Base-by-base conservation (phyloP, 2,888 invertebrate species). In the Drosophila eohydei region DNA sequence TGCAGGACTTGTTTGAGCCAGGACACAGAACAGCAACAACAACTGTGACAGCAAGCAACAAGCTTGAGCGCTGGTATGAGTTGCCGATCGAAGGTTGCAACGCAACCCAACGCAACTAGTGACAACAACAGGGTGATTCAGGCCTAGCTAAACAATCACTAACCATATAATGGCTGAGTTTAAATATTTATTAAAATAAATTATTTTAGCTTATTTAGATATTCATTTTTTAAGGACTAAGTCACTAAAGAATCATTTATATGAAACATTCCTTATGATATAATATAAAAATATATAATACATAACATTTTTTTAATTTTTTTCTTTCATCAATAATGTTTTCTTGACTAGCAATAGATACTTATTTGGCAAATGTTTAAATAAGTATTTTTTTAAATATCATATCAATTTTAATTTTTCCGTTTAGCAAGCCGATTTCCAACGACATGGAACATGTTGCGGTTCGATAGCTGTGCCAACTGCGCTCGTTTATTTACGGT, bases 1-100 rank as follows among this genome's bases (percentile, higher is more conserved):
- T 50, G 66, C 86, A 89, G 91, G 91, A 90, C 89, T 60, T 78
- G 80, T 36, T 87, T 72, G 87, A 76, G 41, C 70, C 63, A 80
- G 83, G 78, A 70, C 67, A 59, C 44, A 40, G 56, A 60, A 30
- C 52, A 72, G 32, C 66, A 34, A 7, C 59, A 63, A 34, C 44
- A 69, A 63, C 52, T 30, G 44, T 48, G 63, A 57, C 78, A 44
- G 28, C 74, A 43, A 43, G 30, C 57, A 64, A 59, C 62, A 52
- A 60, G 51, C 28, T 9, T 21, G 43, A 28, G 30, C 60, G 34
- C 3, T 65, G 73, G 78, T 52, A 61, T 71, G 63, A 74, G 68
- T 64, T 66, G 65, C 76, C 57, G 79, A 78, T 80, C 79, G 60
- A 55, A 66, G 62, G 68, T 56, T 68, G 83, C 71, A 57, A 54